These are phyloP conservation scores for Lepidothrix coronata DNA, from an alignment of 2,113 vertebrate species.

Conservation along the genomic window DNA sequence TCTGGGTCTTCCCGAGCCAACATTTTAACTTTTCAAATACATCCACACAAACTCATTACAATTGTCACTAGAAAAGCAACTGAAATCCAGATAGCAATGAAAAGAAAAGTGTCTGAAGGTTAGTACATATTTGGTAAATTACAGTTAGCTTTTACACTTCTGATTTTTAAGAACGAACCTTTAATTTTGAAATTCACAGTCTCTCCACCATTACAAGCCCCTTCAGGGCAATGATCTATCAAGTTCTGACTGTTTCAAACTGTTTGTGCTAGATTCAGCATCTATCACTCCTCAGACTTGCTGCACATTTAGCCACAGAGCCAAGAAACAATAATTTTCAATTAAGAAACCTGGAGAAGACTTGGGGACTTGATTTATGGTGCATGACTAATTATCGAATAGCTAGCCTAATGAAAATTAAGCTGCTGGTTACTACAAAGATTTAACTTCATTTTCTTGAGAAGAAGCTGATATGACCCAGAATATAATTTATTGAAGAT, in stretches of 20 bases:
- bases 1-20: not conserved
- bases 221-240: conserved; percentile 94
- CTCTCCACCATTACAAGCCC: conserved; percentile 77
- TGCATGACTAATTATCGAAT: conserved; percentile 92
- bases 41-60: not conserved
- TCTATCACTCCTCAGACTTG: conserved; percentile 88
- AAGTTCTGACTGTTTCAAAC: conserved; percentile 93
- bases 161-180: conserved; percentile 78
- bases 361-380: conserved; percentile 95
- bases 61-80: not conserved
- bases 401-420: conserved; percentile 88
- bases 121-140: conserved; percentile 47
- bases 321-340: conserved; percentile 92
- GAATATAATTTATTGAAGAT: conserved; percentile 70
- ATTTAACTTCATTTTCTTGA: conserved; percentile 87
- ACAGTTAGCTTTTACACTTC: conserved; percentile 53
- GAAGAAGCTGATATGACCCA: conserved; percentile 73
- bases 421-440: conserved; percentile 83
- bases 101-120: conserved; percentile 23
- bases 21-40: conserved; percentile 35
- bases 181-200: conserved; percentile 85
- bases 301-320: conserved; percentile 83
- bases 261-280: conserved; percentile 91
- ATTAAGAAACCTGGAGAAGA: conserved; percentile 93
- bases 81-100: conserved; percentile 14